Conservation (phyloP, 2,888 invertebrate genomes). For the Agrilus biguttatus region DNA sequence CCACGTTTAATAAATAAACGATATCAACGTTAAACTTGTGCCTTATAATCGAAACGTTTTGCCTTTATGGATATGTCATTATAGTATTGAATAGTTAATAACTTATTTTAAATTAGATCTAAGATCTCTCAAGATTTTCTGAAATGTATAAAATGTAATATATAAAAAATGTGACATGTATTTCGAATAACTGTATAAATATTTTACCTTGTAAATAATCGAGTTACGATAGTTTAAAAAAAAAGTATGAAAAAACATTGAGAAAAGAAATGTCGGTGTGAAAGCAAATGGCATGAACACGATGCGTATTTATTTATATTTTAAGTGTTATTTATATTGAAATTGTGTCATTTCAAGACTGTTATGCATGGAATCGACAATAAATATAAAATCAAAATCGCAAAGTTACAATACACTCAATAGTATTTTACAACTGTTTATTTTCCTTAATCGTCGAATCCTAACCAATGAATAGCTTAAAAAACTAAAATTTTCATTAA, state of each 20-base stretch:
- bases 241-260: no score
- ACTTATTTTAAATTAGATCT: slow-evolving; percentile 14
- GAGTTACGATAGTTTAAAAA: no score
- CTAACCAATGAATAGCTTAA: no score
- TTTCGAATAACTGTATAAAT: slow-evolving; percentile 6
- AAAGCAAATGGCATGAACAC: slow-evolving; percentile 5
- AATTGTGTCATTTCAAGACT: slow-evolving; percentile 11
- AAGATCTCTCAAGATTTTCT: slow-evolving; percentile 13
- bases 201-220: slow-evolving; percentile 10
- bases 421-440: no score
- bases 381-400: neutral
- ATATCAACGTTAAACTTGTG: neutral
- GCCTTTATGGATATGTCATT: slow-evolving; percentile 11
- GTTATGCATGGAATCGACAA: slow-evolving; percentile 6
- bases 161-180: slow-evolving; percentile 7
- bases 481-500: no score
- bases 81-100: slow-evolving; percentile 12
- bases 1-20: no score
- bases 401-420: no score
- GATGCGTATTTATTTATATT: slow-evolving; percentile 10
- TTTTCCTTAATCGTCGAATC: no score
- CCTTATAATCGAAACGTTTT: neutral
- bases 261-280: no score
- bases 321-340: slow-evolving; percentile 10
- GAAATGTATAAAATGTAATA: slow-evolving; percentile 16